These are phyloP conservation scores for Lycia hirtaria DNA, from an alignment of 2,888 invertebrate species.

Conservation along the genomic window DNA sequence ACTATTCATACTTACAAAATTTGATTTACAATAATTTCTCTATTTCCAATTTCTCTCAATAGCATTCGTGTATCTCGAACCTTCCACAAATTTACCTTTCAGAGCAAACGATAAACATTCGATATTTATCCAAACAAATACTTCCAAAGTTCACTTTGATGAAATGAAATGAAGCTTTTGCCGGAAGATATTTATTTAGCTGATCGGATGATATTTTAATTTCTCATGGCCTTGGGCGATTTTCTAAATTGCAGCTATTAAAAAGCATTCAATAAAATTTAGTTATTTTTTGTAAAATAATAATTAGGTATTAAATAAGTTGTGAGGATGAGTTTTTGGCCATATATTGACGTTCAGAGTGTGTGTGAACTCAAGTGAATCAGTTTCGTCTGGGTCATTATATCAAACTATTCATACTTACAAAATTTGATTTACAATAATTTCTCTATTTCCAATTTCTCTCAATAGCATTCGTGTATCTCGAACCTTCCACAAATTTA, in stretches of 20 bases:
- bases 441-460: neutral
- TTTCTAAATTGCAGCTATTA: slow-evolving; percentile 2
- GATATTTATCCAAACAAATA: slow-evolving; percentile 12
- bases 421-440: no score
- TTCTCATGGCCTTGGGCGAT: neutral
- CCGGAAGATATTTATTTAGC: slow-evolving; percentile 16
- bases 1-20: no score
- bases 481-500: neutral
- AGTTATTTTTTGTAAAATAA: no score
- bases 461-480: neutral
- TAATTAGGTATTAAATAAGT: no score
- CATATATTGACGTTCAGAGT: no score
- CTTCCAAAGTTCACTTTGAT: slow-evolving; percentile 21
- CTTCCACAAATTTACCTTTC: neutral
- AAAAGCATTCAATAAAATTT: no score
- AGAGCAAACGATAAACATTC: slow-evolving; percentile 14
- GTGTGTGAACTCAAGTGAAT: no score
- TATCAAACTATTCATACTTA: no score
- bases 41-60: neutral
- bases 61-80: neutral
- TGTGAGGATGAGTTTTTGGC: no score
- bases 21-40: no score
- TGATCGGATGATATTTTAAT: slow-evolving; percentile 15
- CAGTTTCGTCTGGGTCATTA: no score
- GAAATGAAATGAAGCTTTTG: slow-evolving; percentile 15